Conservation (phyloP, 92 coral and sea anemone genomes). For the Zoanthus solanderi region DNA sequence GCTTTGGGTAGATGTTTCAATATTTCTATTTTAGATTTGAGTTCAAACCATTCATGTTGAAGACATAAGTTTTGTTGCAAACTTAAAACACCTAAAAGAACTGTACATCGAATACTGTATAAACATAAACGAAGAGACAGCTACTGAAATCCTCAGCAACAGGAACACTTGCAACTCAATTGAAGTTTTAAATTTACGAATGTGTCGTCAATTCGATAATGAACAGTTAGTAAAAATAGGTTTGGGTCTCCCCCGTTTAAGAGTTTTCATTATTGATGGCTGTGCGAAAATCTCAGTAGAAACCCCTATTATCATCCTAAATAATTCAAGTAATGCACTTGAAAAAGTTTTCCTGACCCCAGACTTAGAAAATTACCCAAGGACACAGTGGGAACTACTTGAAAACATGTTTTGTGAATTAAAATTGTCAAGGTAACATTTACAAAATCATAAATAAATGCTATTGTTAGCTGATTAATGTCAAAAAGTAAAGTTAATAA, state of each 20-base stretch:
- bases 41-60: conserved; percentile 21
- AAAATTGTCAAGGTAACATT: neutral
- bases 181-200: neutral
- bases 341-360: neutral
- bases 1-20: conserved; percentile 28
- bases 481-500: too few relatives aligned
- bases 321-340: conserved; percentile 9
- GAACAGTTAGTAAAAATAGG: neutral
- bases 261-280: conserved; percentile 30
- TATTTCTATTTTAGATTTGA: conserved; percentile 36
- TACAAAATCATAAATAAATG: too few relatives aligned
- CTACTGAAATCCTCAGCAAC: conserved; percentile 21
- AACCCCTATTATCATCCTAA: conserved; percentile 18
- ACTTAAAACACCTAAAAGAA: conserved; percentile 40
- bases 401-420: conserved; percentile 44
- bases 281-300: conserved; percentile 37
- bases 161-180: neutral
- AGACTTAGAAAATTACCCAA: conserved; percentile 39
- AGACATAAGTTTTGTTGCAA: conserved; percentile 27
- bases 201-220: neutral
- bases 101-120: conserved; percentile 26
- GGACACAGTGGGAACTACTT: conserved; percentile 18
- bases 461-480: too few relatives aligned
- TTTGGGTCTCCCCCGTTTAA: conserved; percentile 24
- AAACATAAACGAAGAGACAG: conserved; percentile 33